Evolutionary conservation across 2,797 vertebrate genomes (phyloP).

Genomic region (Tinamus major): DNA sequence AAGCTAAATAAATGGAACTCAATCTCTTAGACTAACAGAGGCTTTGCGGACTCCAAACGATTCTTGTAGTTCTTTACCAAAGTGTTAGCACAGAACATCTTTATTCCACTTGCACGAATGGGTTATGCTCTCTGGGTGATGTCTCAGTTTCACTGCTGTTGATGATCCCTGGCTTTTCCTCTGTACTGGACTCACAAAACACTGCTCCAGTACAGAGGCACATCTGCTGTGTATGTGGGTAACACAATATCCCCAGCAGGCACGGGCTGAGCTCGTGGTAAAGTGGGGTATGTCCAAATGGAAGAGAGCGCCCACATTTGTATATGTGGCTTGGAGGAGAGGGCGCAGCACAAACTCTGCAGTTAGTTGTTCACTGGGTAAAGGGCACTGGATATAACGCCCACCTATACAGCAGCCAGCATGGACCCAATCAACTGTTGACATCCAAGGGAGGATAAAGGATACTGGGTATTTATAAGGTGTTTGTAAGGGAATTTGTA

Average conservation of each 20-base stretch:
- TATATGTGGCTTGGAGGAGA: background rate
- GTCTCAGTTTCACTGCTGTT: background rate
- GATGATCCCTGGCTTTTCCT: background rate
- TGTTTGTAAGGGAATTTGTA: too few relatives aligned
- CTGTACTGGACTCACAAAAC: background rate
- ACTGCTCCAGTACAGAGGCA: background rate
- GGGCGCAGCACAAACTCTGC: background rate
- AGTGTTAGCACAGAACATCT: conserved; percentile 42
- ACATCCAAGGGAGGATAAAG: background rate
- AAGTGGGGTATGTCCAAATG: fast-evolving
- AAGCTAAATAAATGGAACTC: conserved; percentile 54
- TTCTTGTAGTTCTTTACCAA: conserved; percentile 38
- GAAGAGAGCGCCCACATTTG: background rate
- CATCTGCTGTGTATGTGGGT: background rate
- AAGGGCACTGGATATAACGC: too few relatives aligned
- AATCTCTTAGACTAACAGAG: conserved; percentile 39
- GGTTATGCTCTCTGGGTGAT: background rate
- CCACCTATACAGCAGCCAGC: background rate
- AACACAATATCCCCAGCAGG: background rate
- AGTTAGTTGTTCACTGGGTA: background rate
- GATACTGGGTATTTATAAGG: background rate
- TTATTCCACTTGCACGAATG: conserved; percentile 10
- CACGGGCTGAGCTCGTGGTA: background rate
- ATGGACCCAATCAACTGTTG: background rate
- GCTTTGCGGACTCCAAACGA: conserved; percentile 49